Conservation (phyloP, 2,797 vertebrate species). For the Hoplostethus mediterraneus region DNA sequence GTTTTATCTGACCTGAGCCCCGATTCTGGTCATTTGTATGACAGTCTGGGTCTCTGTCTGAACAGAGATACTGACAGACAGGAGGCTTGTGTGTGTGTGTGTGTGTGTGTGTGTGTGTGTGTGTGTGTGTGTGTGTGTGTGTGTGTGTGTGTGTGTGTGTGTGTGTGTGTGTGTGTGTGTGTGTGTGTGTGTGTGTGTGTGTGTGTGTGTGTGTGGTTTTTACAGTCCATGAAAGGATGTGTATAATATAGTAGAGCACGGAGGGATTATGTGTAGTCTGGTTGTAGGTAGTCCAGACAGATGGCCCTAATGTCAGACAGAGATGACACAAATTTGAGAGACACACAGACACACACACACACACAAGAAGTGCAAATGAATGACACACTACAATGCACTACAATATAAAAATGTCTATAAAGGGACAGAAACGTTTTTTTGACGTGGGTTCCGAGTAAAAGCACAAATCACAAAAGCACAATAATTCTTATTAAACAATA, state of each 20-base stretch:
- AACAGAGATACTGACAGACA: background rate
- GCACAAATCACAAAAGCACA: no score
- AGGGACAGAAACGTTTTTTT: no score
- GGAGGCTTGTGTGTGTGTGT: slow-evolving; percentile 16
- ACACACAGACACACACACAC: background rate
- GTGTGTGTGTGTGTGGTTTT: slow-evolving; percentile 20
- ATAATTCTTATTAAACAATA: no score
- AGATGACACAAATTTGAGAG: slow-evolving; percentile 43
- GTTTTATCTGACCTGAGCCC: slow-evolving; percentile 26
- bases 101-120: slow-evolving; percentile 12
- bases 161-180: slow-evolving; percentile 19
- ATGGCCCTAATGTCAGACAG: background rate
- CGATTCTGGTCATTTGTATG: slow-evolving; percentile 41
- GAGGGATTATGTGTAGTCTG: slow-evolving; percentile 62
- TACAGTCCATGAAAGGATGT: slow-evolving; percentile 44
- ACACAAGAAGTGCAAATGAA: background rate
- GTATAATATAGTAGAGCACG: slow-evolving; percentile 37
- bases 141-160: slow-evolving; percentile 4
- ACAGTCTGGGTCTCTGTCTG: slow-evolving; percentile 55
- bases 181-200: slow-evolving; percentile 3
- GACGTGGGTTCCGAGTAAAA: no score
- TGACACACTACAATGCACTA: no score
- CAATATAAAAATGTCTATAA: no score
- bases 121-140: slow-evolving; percentile 9
- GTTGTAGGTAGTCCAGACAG: slow-evolving; percentile 27